Percentiles rank a stretch among this genome's conserved stretches.
phyloP scores from a whole-genome alignment of 2,888 invertebrate species.

The Cataglyphis cursor region DNA sequence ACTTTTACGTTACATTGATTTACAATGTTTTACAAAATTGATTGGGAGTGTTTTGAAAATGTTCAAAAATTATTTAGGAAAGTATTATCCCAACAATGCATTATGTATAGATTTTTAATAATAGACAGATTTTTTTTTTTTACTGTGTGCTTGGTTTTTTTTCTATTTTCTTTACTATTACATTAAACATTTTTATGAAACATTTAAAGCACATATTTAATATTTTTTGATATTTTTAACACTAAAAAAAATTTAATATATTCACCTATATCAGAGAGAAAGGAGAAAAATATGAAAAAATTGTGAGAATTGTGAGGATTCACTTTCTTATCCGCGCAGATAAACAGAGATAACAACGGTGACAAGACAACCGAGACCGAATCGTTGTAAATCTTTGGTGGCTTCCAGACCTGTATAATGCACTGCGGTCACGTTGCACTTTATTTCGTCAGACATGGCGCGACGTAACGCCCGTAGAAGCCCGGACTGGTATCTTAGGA shows the following conservation, averaged over 20 bases:
- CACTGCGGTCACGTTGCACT: slow-evolving; percentile 44
- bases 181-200: no score
- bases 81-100: neutral
- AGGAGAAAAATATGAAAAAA: neutral
- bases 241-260: neutral
- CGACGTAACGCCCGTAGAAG: neutral
- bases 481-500: slow-evolving; percentile 31
- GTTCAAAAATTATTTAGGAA: neutral
- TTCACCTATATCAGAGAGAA: neutral
- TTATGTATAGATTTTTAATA: neutral
- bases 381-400: slow-evolving; percentile 37
- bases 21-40: neutral
- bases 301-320: neutral
- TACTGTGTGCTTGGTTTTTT: neutral
- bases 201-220: neutral
- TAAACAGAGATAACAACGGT: slow-evolving; percentile 26
- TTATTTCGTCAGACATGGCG: slow-evolving; percentile 39
- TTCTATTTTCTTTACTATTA: neutral
- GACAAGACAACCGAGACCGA: slow-evolving; percentile 7
- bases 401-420: slow-evolving; percentile 41
- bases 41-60: neutral
- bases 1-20: neutral
- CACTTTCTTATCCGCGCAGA: neutral
- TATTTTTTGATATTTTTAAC: neutral
- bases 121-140: neutral